Evolutionary conservation across 37 sponge, comb jelly and placozoan species (phyloP).

Genomic region (Diacarnus erythraeanus): DNA sequence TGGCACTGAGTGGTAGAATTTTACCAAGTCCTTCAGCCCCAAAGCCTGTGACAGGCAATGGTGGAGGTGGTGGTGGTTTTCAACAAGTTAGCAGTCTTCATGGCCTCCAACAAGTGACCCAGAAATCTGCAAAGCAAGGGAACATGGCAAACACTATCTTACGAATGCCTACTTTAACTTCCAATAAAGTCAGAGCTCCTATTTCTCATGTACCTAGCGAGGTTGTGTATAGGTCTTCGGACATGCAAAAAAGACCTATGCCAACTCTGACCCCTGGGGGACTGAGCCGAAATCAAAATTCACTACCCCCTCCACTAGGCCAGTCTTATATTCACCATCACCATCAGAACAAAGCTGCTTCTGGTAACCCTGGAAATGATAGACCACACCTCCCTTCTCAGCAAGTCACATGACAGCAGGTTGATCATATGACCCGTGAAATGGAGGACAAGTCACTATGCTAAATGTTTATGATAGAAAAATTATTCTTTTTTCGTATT

Average conservation of each 20-base stretch:
- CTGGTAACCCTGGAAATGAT: slow-evolving; percentile 3
- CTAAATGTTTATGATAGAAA: too few species aligned
- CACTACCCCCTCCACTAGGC: background rate
- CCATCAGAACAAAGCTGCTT: background rate
- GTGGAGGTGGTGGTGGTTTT: background rate
- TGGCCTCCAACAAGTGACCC: background rate
- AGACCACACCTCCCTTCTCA: slow-evolving; percentile 24
- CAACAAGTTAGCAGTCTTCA: background rate
- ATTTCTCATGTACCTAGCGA: background rate
- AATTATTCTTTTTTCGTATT: too few species aligned
- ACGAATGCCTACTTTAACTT: background rate
- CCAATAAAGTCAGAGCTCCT: background rate
- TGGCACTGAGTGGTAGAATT: background rate
- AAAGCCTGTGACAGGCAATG: background rate
- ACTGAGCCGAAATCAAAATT: background rate
- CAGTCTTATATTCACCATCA: background rate
- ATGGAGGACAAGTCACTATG: too few species aligned
- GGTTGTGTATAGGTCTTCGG: background rate
- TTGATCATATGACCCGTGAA: background rate
- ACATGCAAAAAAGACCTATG: slow-evolving; percentile 4
- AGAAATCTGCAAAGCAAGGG: background rate
- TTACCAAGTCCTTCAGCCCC: background rate
- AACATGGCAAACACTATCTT: background rate
- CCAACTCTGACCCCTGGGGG: background rate
- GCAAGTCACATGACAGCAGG: slow-evolving; percentile 26